phyloP scores from a whole-genome alignment of 2,113 vertebrate species.

The Ginglymostoma cirratum region DNA sequence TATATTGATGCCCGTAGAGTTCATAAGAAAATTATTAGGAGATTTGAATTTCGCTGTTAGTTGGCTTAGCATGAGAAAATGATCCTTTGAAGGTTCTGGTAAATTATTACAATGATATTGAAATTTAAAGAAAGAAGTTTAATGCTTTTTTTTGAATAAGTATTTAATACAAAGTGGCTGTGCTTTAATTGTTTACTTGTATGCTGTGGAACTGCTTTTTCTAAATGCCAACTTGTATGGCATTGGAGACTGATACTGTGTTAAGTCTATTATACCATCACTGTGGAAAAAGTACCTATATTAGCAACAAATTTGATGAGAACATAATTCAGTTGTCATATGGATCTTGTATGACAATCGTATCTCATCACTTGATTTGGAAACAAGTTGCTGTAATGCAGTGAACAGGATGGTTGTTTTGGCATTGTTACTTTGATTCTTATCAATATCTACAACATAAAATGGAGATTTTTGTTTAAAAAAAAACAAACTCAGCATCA shows the following conservation, averaged over 20 bases:
- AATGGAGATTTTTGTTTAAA: neutral
- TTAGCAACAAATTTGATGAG: neutral
- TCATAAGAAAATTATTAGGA: neutral
- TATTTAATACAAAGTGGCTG: neutral
- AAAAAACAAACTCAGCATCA: too few species aligned
- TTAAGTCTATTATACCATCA: neutral
- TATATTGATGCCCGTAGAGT: neutral
- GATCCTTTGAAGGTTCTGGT: neutral
- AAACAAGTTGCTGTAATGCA: neutral
- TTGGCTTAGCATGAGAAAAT: neutral
- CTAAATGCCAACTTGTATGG: neutral
- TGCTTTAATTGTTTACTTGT: neutral
- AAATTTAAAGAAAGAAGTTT: neutral
- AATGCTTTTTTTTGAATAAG: neutral
- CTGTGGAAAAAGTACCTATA: neutral
- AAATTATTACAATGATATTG: neutral
- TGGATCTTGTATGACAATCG: neutral
- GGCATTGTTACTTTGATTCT: neutral
- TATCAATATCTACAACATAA: neutral
- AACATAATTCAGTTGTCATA: slow-evolving; percentile 4
- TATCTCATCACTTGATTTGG: neutral
- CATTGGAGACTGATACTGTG: neutral
- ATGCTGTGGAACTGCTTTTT: neutral
- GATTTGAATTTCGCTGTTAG: neutral
- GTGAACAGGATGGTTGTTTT: neutral